Evolutionary conservation across 2,113 vertebrate species (phyloP), one percentile per base, ranked within the genome.

Genomic region (Nycticebus coucang): DNA sequence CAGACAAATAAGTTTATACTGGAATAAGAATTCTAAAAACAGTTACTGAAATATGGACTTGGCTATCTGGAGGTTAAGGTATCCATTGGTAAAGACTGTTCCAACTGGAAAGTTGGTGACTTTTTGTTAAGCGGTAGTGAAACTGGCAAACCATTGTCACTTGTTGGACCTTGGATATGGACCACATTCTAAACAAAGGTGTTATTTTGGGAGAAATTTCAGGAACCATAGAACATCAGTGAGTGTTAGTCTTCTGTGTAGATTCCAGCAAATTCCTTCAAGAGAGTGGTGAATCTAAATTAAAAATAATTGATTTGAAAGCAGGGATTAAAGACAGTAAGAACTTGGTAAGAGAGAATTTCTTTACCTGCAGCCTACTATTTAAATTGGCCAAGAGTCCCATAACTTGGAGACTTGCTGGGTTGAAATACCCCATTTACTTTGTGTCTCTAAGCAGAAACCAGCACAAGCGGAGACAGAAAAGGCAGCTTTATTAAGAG

Each of bases 281-380:
- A 94, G 30, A 37, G 33, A 94, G 83, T 62, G 85, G n/a, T 35
- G 83, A 87, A 78, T 78, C 79, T 59, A 92, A 37, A 41, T 87
- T 83, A 83, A 69, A 62, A 66, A 66, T 60, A 19, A 59, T 30
- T 82, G 57, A 83, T 57, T 80, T 95, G 69, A 92, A 90, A 75
- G 50, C 28, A 90, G 68, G 86, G 33, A 89, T 93, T 77, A 86
- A 91, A 93, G 71, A 68, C 80, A 84, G 80, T 41, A 57, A 95
- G 81, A 35, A 35, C 53, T 85, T 80, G n/a, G 33, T 82, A 88
- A 86, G 71, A 91, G 53, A 89, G 33, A 18, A 91, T 77, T 35
- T 78, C 37, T n/a, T 85, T 68, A 50, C 50, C 21, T 21, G 68
- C 28, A 69, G 41, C 33, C 77, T 77, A 75, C 21, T 81, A 72